These are phyloP conservation scores for Drosophila mettleri DNA, from an alignment of 2,888 invertebrate species.

Conservation along the genomic window DNA sequence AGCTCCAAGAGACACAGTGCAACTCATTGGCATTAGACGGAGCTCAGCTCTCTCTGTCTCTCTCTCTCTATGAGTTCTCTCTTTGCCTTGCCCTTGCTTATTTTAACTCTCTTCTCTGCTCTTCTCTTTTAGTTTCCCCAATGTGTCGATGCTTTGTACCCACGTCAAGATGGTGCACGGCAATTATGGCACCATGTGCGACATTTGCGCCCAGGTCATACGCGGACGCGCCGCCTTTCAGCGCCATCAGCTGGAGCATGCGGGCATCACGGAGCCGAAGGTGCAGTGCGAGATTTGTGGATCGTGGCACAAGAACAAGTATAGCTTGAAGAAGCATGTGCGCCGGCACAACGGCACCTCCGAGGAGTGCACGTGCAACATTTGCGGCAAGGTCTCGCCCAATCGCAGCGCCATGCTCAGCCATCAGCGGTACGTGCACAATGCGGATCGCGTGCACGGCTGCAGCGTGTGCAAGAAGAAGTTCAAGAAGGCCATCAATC, in stretches of 20 bases:
- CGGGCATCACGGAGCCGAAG: conserved; percentile 79
- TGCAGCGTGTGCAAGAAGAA: conserved; percentile 83
- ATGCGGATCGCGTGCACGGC: conserved; percentile 76
- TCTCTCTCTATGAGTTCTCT: not conserved
- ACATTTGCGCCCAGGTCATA: conserved; percentile 84
- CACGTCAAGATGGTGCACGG: conserved; percentile 79
- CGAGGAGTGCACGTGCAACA: conserved; percentile 77
- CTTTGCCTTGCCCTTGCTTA: not conserved
- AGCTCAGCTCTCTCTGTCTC: not conserved
- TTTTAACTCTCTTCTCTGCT: not conserved
- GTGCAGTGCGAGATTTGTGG: conserved; percentile 83
- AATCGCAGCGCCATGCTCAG: conserved; percentile 83
- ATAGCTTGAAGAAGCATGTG: conserved; percentile 83
- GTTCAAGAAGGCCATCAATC: conserved; percentile 82
- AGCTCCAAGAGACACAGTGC: conserved; percentile 1
- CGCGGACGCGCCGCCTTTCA: conserved; percentile 82
- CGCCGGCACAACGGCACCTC: conserved; percentile 80
- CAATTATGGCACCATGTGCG: conserved; percentile 82
- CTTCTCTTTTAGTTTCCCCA: conserved; percentile 75
- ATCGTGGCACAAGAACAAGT: conserved; percentile 83
- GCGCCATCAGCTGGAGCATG: conserved; percentile 82
- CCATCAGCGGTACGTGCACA: conserved; percentile 83
- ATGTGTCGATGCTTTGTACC: conserved; percentile 74
- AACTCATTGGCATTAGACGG: too few relatives aligned
- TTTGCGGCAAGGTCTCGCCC: conserved; percentile 83